Conservation (phyloP, 64 coral and sea anemone species). For the Pocillopora damicornis region DNA sequence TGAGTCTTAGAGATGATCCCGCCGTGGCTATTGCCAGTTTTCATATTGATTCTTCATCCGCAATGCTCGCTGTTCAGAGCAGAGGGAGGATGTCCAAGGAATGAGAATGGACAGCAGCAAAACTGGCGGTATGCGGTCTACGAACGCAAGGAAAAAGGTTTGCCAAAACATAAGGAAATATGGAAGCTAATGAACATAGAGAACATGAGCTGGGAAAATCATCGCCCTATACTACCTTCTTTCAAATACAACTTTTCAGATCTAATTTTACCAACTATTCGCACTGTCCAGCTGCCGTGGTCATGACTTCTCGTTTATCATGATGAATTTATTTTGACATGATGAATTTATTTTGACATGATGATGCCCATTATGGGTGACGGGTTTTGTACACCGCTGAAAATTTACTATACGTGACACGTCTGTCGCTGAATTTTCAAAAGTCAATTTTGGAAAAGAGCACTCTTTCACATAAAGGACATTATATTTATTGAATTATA, state of each 20-base stretch:
- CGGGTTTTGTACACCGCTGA: too few species aligned
- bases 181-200: not conserved
- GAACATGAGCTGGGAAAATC: not conserved
- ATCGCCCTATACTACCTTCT: not conserved
- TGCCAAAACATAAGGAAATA: not conserved
- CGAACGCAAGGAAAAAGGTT: constrained; percentile 9
- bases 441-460: too few species aligned
- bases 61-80: not conserved
- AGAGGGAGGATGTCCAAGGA: not conserved
- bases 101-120: not conserved
- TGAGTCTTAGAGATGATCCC: not conserved
- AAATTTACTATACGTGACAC: too few species aligned
- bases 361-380: too few species aligned
- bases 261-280: too few species aligned
- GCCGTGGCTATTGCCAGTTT: not conserved
- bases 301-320: too few species aligned
- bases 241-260: not conserved
- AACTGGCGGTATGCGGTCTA: constrained; percentile 7
- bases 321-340: too few species aligned
- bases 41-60: not conserved
- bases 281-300: too few species aligned
- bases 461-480: too few species aligned
- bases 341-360: too few species aligned
- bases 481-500: too few species aligned
- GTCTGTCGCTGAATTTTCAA: too few species aligned